Base-by-base conservation (phyloP, 2,888 invertebrate species). In the Incurvaria masculella region DNA sequence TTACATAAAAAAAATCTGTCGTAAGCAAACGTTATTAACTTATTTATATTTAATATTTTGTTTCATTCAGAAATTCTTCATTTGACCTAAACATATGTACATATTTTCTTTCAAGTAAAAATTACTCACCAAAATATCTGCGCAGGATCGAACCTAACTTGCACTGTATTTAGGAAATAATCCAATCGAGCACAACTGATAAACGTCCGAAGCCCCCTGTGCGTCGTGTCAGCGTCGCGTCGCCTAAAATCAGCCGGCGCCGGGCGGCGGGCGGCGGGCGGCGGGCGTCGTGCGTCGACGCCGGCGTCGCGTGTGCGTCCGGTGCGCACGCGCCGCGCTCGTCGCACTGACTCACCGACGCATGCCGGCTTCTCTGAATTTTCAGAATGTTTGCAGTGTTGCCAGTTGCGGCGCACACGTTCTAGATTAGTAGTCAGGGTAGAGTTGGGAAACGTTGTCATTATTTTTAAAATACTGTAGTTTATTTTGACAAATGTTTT, bases 261-360 rank as follows among this genome's bases (percentile, higher is more conserved):
- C 33, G 11, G 33, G 4, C 33, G 33, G 8, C 33, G 33, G 33
- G 33, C 33, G 33, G 33, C 6, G 23, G 23, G 57, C 58, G 58
- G 57, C 59, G 57, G 58, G 57, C 57, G 53, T 60, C 58, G 59
- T 56, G 56, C 70, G 72, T 72, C 65, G 69, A 68, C 69, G 72
- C 68, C 67, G 67, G 65, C 68, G 68, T 62, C 67, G 63, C 56
- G 62, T n/a, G n/a, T n/a, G n/a, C n/a, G n/a, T 33, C 33, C 33
- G 33, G 33, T 33, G 33, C 33, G 33, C 33, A 11, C 23, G 10
- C 23, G 23, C 23, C 33, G 33, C 33, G 33, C 33, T 33, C 59
- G 65, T 71, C 66, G 64, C 69, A 75, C 76, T 76, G 76, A 76
- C 66, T 75, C 76, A 75, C 59, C 62, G 69, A 61, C 71, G 23